Evolutionary conservation across 1,140 invertebrate species (phyloP).

Genomic region (Apocrypta bakeri): DNA sequence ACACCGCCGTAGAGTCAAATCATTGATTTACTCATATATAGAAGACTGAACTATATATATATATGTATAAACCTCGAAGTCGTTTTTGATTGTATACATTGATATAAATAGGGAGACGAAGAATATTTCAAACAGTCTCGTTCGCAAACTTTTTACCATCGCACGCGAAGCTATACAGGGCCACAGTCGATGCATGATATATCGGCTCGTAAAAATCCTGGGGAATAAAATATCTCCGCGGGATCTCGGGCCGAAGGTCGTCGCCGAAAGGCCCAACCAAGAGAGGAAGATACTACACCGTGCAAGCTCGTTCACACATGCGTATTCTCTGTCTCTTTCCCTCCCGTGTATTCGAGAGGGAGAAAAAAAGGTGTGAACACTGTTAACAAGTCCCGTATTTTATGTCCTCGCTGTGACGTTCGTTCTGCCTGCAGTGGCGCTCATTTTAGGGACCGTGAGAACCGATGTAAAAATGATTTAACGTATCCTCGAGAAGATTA

Average conservation of each 20-base stretch:
- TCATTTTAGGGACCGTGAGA: conserved; percentile 21
- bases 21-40: too few relatives aligned
- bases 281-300: conserved; percentile 33
- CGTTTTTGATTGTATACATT: neutral
- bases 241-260: conserved; percentile 72
- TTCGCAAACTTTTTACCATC: neutral
- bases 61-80: neutral
- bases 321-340: conserved; percentile 36
- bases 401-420: conserved; percentile 62
- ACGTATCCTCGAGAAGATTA: neutral
- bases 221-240: conserved; percentile 73
- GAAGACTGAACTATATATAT: too few relatives aligned
- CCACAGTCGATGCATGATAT: conserved; percentile 72
- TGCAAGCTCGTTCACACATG: conserved; percentile 18
- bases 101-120: neutral
- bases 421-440: conserved; percentile 55
- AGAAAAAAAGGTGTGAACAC: conserved; percentile 71
- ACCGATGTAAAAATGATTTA: neutral
- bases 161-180: neutral
- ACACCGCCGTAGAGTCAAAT: too few relatives aligned
- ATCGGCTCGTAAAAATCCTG: conserved; percentile 74
- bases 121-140: neutral
- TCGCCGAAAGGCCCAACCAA: conserved; percentile 69
- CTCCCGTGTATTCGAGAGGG: conserved; percentile 37
- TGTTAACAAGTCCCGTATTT: conserved; percentile 74